A percentile compares a stretch with the other conserved stretches of the same genome.
phyloP scores from a whole-genome alignment of 2,888 invertebrate species.

The Hemicrepidius hirtus region DNA sequence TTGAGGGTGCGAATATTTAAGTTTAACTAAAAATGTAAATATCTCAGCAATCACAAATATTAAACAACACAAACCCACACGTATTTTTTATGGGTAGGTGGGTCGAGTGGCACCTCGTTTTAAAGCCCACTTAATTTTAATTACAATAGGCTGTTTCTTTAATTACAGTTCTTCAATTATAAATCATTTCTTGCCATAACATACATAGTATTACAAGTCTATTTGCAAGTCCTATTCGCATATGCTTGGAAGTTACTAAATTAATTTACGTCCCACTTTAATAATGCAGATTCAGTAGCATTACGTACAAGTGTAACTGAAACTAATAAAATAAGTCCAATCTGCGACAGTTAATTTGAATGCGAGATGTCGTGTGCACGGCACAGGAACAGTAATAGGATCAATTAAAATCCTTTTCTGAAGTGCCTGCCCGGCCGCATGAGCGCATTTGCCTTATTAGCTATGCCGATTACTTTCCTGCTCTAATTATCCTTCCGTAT shows the following conservation, averaged over 20 bases:
- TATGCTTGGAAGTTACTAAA: slow-evolving; percentile 36
- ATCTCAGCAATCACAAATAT: no score
- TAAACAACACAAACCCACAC: no score
- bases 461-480: slow-evolving; percentile 60
- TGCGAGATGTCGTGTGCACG: slow-evolving; percentile 50
- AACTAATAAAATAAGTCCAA: slow-evolving; percentile 50
- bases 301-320: slow-evolving; percentile 48
- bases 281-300: slow-evolving; percentile 41
- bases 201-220: no score
- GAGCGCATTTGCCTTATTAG: slow-evolving; percentile 61
- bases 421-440: slow-evolving; percentile 55
- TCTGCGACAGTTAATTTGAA: slow-evolving; percentile 54
- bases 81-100: no score
- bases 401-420: slow-evolving; percentile 57
- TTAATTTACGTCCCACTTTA: slow-evolving; percentile 36
- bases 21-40: no score
- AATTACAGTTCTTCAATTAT: no score
- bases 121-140: no score
- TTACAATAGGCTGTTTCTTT: no score
- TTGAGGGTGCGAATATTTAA: no score
- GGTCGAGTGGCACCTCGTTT: no score
- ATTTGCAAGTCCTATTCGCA: no score
- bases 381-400: slow-evolving; percentile 54
- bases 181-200: no score
- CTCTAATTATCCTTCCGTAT: slow-evolving; percentile 57